phyloP scores from a whole-genome alignment of 1,140 invertebrate species.

The Orius insidiosus region DNA sequence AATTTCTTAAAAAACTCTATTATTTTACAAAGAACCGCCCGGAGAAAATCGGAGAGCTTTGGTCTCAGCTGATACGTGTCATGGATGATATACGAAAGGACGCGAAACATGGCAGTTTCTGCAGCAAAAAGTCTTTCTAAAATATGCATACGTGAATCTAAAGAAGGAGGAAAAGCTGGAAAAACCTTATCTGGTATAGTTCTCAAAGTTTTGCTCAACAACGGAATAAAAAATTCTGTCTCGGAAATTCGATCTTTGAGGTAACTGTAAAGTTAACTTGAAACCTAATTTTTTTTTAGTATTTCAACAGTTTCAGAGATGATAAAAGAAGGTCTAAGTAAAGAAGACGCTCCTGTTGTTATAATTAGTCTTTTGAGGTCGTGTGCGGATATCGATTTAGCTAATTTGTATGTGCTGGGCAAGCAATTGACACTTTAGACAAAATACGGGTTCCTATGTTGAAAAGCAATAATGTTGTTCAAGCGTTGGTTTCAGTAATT shows the following conservation, averaged over 20 bases:
- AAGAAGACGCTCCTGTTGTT: slow-evolving; percentile 4
- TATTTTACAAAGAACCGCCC: slow-evolving; percentile 25
- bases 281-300: slow-evolving; percentile 9
- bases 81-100: slow-evolving; percentile 84
- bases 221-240: slow-evolving; percentile 59
- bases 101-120: slow-evolving; percentile 56
- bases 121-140: slow-evolving; percentile 63
- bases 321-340: slow-evolving; percentile 10
- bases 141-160: slow-evolving; percentile 29
- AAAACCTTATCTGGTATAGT: slow-evolving; percentile 57
- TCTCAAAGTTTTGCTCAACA: slow-evolving; percentile 60
- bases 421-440: not conserved
- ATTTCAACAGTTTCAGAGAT: slow-evolving; percentile 7
- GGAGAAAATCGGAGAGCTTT: slow-evolving; percentile 46
- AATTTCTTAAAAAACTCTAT: too few species aligned
- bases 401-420: not conserved
- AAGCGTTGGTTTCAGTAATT: not conserved
- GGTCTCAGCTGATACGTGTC: slow-evolving; percentile 69
- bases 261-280: too few species aligned
- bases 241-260: slow-evolving; percentile 60
- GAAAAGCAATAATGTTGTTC: not conserved
- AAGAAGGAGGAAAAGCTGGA: slow-evolving; percentile 56
- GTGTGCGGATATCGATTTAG: not conserved
- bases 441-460: slow-evolving; percentile 2
- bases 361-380: not conserved